These are phyloP conservation scores for Bombus pascuorum DNA, from an alignment of 1,140 invertebrate species.

Conservation along the genomic window DNA sequence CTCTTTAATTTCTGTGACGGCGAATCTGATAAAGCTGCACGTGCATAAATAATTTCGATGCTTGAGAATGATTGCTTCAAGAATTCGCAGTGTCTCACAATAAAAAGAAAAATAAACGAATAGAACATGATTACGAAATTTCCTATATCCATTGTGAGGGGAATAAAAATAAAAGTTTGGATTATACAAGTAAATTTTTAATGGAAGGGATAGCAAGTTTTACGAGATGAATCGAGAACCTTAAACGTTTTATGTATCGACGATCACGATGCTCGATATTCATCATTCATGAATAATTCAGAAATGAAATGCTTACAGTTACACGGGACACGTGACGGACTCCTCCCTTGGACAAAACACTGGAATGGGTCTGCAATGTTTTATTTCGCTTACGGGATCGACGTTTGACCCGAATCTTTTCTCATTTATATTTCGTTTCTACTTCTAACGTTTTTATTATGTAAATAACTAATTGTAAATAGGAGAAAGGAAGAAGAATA, in stretches of 20 bases:
- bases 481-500: background rate
- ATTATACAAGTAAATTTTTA: background rate
- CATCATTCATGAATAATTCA: constrained; percentile 45
- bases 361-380: background rate
- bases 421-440: background rate
- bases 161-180: background rate
- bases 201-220: too few species aligned
- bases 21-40: background rate
- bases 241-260: constrained; percentile 12
- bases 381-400: constrained; percentile 19
- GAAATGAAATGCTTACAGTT: constrained; percentile 34
- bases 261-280: constrained; percentile 21
- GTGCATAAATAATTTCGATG: background rate
- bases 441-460: background rate
- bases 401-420: background rate
- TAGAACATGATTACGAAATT: background rate
- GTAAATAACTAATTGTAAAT: background rate
- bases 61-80: background rate
- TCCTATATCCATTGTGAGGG: background rate
- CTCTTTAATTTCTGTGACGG: background rate
- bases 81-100: background rate
- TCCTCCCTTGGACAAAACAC: constrained; percentile 21
- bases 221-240: background rate
- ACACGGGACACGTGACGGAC: constrained; percentile 20
- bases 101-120: background rate